Base-by-base conservation (phyloP, 2,888 invertebrate genomes). In the Sarcophaga caerulescens region DNA sequence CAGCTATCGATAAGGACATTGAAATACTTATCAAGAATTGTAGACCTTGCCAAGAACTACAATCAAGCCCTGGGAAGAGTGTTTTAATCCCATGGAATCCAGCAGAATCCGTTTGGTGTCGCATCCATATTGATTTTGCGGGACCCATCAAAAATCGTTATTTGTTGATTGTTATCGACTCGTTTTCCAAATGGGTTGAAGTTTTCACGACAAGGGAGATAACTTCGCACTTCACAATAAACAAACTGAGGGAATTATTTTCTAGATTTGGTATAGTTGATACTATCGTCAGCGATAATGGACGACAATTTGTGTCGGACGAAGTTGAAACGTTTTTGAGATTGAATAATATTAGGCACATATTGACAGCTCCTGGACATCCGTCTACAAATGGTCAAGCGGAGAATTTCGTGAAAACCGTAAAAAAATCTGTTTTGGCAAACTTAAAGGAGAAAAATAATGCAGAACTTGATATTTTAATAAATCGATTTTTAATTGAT, bases 341-440 rank as follows among this genome's bases (percentile, higher is more conserved):
- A 25, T 4, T 78, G 45, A 78, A 60, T 62, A 62, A 69, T 65
- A 60, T 47, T 70, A 65, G 59, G 25, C 25, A 59, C 21, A 69
- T 52, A 4, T 69, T 52, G 45, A 57, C 70, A 17, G 63, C 63
- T 23, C 74, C 73, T 25, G 73, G 73, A 25, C 73, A 73, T 63
- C 59, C 74, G 4, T 25, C 25, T 5, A 4, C 25, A 4, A 25
- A 25, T 5, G 25, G 25, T 5, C 25, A 25, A 25, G 4, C 19
- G 47, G 12, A 76, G 57, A 3, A 76, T 68, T 76, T 44, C 57
- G 88, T 90, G 1, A 88, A 89, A 85, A 89, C 87, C 10, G 69
- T 25, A 25, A 89, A 90, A 75, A 85, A 83, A 68, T 83, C 87
- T 57, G 23, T 83, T 3, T 66, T 69, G 52, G 79, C 82, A 19